Base-by-base conservation (phyloP, 2,888 invertebrate species). In the Thumatha senex region DNA sequence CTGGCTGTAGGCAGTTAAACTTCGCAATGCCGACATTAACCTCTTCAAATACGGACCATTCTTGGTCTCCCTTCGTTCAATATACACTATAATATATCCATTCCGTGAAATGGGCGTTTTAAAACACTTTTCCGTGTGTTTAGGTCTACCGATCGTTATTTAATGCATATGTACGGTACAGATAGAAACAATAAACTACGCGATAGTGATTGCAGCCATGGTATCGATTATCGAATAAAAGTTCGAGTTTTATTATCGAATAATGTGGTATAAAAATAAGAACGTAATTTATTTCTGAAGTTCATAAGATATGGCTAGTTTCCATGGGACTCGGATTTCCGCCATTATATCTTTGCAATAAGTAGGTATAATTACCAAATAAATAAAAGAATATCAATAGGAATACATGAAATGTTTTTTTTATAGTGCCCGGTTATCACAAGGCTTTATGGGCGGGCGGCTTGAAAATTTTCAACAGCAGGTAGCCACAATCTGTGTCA, bases 81-180 rank as follows among this genome's bases (percentile, higher is more conserved):
- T 70, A 67, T 74, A 72, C 72, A 70, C 18, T 34, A 56, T 68
- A 73, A 77, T 74, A 69, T 70, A 76, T 70, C 74, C 78, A 76
- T 80, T 75, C 59, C 67, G 54, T 64, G 55, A 70, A 77, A 76
- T 76, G 76, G 76, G 62, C 70, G 70, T 76, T 84, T 81, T 80
- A 82, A 83, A 84, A 83, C 80, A 82, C 78, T 84, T 82, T 79
- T 71, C 74, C 78, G 76, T 82, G 78, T 83, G 79, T 80, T 82
- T 79, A 81, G 80, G 80, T 64, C 64, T 61, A 53, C 61, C 66
- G 60, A 67, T 68, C 67, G 64, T 56, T 63, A 52, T 64, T 63
- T 62, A 67, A 72, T 63, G 11, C 31, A 31, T n/a, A n/a, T 4
- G 67, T 61, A 60, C 54, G 51, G 51, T 38, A 47, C 51, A 46